These are phyloP conservation scores for Neosalanx taihuensis DNA, from an alignment of 2,797 vertebrate species.

Conservation along the genomic window DNA sequence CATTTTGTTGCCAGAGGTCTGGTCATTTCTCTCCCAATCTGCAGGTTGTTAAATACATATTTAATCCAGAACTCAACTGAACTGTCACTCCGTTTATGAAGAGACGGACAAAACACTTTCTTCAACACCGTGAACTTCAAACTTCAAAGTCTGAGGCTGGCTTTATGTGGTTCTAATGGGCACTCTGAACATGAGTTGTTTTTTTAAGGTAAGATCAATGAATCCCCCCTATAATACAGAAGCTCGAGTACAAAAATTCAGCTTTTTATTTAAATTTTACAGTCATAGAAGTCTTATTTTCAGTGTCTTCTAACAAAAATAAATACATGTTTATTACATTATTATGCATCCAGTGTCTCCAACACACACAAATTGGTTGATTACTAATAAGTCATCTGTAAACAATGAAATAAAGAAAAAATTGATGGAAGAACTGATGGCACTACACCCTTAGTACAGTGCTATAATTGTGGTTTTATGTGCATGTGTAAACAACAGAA, in stretches of 20 bases:
- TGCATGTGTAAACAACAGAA: background rate
- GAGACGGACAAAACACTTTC: too few species aligned
- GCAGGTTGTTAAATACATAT: too few species aligned
- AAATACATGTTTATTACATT: constrained; percentile 15
- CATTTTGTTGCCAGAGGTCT: too few species aligned
- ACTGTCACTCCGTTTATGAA: too few species aligned
- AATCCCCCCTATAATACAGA: constrained; percentile 3
- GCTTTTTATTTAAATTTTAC: constrained; percentile 14
- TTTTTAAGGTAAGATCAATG: background rate
- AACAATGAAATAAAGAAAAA: constrained; percentile 7
- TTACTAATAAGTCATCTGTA: background rate
- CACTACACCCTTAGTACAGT: too few species aligned
- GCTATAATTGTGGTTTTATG: background rate
- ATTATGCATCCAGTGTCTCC: constrained; percentile 8
- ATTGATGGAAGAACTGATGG: background rate
- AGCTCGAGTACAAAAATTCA: background rate
- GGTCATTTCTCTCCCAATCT: too few species aligned
- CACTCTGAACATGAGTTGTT: too few species aligned
- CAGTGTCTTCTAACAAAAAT: constrained; percentile 21
- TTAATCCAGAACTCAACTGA: too few species aligned
- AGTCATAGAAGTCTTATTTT: constrained; percentile 11
- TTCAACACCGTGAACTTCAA: too few species aligned
- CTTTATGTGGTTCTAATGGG: too few species aligned
- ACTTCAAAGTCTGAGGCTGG: too few species aligned
- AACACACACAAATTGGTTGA: background rate